These are phyloP conservation scores for Sericinus montela DNA, from an alignment of 2,888 invertebrate genomes.

Conservation along the genomic window DNA sequence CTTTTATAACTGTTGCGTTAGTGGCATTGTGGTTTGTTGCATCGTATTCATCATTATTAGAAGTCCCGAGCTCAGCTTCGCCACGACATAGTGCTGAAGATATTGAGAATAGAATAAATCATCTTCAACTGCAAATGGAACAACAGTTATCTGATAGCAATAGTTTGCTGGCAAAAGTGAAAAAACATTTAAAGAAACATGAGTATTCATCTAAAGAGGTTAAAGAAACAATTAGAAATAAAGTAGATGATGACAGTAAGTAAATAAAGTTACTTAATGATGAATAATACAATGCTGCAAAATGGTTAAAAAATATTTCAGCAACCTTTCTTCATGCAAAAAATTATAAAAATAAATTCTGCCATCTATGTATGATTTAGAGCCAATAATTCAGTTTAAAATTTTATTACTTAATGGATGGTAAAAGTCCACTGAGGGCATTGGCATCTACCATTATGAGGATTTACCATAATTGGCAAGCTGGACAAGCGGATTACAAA, in stretches of 20 bases:
- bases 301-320: no score
- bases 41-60: conserved; percentile 46
- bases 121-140: conserved; percentile 43
- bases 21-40: conserved; percentile 51
- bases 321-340: no score
- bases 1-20: conserved; percentile 35
- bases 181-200: conserved; percentile 36
- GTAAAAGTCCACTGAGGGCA: no score
- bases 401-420: no score
- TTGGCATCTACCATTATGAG: no score
- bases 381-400: no score
- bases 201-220: conserved; percentile 22
- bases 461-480: no score
- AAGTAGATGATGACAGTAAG: conserved; percentile 31
- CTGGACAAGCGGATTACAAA: no score
- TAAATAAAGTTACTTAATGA: no score
- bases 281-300: no score
- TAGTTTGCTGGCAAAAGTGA: conserved; percentile 43
- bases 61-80: conserved; percentile 34
- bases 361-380: no score
- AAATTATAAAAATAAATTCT: no score
- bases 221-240: conserved; percentile 20
- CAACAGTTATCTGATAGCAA: conserved; percentile 48
- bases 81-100: conserved; percentile 28
- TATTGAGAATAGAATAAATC: conserved; percentile 44